Evolutionary conservation across 2,797 vertebrate genomes (phyloP), one percentile per base, ranked within the genome.

Genomic region (Balearica regulorum): DNA sequence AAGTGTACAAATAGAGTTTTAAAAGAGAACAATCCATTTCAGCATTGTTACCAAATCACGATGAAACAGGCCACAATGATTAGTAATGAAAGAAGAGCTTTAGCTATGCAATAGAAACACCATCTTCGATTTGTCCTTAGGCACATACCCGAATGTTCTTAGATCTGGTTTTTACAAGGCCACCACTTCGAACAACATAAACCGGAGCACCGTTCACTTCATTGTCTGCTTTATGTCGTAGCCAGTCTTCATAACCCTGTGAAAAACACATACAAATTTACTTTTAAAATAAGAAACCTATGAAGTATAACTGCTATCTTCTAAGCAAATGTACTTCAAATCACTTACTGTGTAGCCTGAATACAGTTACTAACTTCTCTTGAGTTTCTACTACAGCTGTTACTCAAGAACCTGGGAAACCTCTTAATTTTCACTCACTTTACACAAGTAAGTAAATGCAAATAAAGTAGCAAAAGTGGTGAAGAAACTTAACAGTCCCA

Each of bases 181-280:
- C 98, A 96, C 99, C 99, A 75, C 99, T 99, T 96, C 99, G 99
- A 93, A 99, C 99, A 89, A 99, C 99, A 95, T 99, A 99, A 90
- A 99, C 99, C 3, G 99, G 99, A 90, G 99, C 99, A 79, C 99
- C 99, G 4, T 99, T 99, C 77, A 99, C 99, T 98, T 99, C 99
- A 83, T 99, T 99, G 98, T 99, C 99, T 13, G 99, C 99, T 95
- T 99, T 99, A 97, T 99, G 99, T 66, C 99, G 98, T 87, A 99
- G 98, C 99, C 99, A 99, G 91, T 99, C 99, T 97, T 99, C 99
- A 79, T 99, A 99, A 86, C 99, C 99, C 99, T 99, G 94, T 41
- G 90, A 62, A 94, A 76, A 94, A 93, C 51, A 88, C 41, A 87
- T 4, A 72, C 9, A 93, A 92, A 87, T 70, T 61, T n/a, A 68